A percentile compares a stretch with the other conserved stretches of the same genome.
Conservation (phyloP, 2,888 invertebrate species). For the Muscina levida region DNA sequence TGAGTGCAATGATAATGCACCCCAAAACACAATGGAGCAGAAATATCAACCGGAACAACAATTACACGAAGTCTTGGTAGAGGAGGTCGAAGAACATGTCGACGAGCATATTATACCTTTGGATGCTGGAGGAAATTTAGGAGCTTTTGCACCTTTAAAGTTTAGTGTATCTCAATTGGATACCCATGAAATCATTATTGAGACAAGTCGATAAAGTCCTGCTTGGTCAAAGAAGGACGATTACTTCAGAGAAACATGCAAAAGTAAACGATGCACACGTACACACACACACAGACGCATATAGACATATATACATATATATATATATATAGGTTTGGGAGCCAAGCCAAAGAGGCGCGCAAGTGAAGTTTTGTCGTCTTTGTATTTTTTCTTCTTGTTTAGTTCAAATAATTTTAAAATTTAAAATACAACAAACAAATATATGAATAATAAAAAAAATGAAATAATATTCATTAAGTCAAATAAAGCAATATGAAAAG, state of each 20-base stretch:
- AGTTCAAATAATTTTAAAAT: constrained; percentile 64
- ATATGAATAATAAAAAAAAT: constrained; percentile 39
- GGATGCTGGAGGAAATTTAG: constrained; percentile 68
- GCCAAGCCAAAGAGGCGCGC: constrained; percentile 61
- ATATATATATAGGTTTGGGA: constrained; percentile 50
- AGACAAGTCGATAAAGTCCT: constrained; percentile 74
- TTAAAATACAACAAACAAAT: constrained; percentile 39
- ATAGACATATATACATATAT: no score
- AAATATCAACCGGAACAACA: constrained; percentile 61
- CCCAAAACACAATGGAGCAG: constrained; percentile 61
- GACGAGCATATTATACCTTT: constrained; percentile 50
- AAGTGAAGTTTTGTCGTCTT: constrained; percentile 46
- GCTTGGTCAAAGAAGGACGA: constrained; percentile 3
- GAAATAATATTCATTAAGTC: constrained; percentile 53
- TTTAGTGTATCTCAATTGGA: constrained; percentile 76
- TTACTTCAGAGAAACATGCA: constrained; percentile 32
- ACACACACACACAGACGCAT: constrained; percentile 30
- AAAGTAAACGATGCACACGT: constrained; percentile 9
- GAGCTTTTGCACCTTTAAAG: constrained; percentile 75
- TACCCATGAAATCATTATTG: constrained; percentile 77
- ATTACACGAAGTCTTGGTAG: constrained; percentile 58
- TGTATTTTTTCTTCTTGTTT: constrained; percentile 59
- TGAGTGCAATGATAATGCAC: constrained; percentile 72
- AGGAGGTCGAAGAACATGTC: constrained; percentile 50
- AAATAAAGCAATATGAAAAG: constrained; percentile 1